Percentiles rank a stretch among this genome's conserved stretches.
phyloP scores from a whole-genome alignment of 1,140 invertebrate species.

The Acromyrmex echinatior region DNA sequence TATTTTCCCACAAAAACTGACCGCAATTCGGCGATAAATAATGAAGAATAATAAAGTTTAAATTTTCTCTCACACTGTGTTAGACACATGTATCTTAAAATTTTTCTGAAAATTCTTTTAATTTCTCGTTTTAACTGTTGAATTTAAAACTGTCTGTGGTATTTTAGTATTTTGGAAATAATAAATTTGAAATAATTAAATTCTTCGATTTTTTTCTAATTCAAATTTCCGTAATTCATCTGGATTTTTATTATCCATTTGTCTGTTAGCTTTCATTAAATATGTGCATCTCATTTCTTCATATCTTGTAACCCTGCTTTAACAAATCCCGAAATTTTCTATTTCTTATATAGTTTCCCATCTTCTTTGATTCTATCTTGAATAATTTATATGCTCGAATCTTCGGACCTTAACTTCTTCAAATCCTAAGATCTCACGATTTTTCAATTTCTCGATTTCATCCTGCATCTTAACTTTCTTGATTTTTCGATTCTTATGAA shows the following conservation, averaged over 20 bases:
- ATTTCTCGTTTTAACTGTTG: not conserved
- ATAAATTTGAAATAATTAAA: not conserved
- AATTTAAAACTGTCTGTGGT: not conserved
- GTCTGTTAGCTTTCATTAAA: not conserved
- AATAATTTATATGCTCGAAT: conserved; percentile 29
- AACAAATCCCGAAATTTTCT: not conserved
- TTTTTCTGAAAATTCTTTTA: not conserved
- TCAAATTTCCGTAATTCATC: not conserved
- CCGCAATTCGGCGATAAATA: not conserved
- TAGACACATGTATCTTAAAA: not conserved
- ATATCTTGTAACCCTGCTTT: conserved; percentile 2
- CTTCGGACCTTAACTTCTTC: not conserved
- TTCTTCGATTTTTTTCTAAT: not conserved
- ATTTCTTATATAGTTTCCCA: not conserved
- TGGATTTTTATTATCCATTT: not conserved
- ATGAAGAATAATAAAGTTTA: not conserved
- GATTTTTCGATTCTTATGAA: not conserved
- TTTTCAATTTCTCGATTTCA: conserved; percentile 34
- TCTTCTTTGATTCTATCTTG: not conserved
- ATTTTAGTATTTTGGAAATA: not conserved
- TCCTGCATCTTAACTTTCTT: not conserved
- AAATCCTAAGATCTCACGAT: conserved; percentile 12
- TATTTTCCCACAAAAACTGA: not conserved
- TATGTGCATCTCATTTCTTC: not conserved
- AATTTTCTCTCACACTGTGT: not conserved